A percentile compares a stretch with the other conserved stretches of the same genome.
Conservation (phyloP, 1,140 invertebrate species). For the Nephila pilipes region DNA sequence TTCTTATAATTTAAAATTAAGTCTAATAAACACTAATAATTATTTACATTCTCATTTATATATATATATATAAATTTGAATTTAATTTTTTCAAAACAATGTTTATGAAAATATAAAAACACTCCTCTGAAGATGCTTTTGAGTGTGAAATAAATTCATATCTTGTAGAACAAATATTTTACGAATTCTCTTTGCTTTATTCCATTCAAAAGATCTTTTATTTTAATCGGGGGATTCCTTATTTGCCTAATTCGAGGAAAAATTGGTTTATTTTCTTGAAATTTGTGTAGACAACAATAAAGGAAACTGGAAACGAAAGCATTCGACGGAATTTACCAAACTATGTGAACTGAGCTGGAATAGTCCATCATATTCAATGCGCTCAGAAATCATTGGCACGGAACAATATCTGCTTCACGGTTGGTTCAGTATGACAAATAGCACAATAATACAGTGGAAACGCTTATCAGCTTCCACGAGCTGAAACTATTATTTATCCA, state of each 20-base stretch:
- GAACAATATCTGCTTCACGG: constrained; percentile 37
- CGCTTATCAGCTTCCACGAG: constrained; percentile 34
- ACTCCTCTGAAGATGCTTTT: too few relatives aligned
- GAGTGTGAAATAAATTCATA: too few relatives aligned
- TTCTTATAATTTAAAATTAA: too few relatives aligned
- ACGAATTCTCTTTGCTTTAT: too few relatives aligned
- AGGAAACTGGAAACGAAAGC: not conserved
- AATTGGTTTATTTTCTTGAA: not conserved
- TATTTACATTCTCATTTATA: too few relatives aligned
- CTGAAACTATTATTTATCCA: constrained; percentile 26
- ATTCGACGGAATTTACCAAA: not conserved
- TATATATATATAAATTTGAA: too few relatives aligned
- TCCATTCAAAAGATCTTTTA: too few relatives aligned
- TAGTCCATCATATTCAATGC: constrained; percentile 1
- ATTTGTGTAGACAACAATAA: not conserved
- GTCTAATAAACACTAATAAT: too few relatives aligned
- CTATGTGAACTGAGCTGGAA: not conserved
- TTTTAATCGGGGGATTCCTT: too few relatives aligned
- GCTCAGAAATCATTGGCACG: not conserved
- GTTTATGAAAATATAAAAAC: too few relatives aligned
- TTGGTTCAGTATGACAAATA: constrained; percentile 24
- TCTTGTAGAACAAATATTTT: too few relatives aligned
- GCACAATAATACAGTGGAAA: constrained; percentile 48
- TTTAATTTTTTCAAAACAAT: too few relatives aligned
- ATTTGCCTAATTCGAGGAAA: not conserved